Conservation (phyloP, 2,888 invertebrate species). For the Nomada ruficornis region DNA sequence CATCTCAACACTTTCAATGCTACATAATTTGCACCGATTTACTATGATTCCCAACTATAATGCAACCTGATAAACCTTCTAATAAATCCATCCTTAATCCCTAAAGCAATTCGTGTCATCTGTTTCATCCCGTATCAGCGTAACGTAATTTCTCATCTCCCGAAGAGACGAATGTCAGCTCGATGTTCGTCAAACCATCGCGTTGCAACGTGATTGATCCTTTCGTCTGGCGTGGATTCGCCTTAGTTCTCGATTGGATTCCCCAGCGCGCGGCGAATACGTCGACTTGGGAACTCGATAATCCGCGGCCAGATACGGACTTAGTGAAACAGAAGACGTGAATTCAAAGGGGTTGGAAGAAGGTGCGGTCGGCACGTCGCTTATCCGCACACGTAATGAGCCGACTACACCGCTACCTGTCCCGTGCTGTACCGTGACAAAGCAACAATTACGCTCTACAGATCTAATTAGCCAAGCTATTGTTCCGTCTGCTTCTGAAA, state of each 20-base stretch:
- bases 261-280: slow-evolving; percentile 18
- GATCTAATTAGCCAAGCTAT: slow-evolving; percentile 46
- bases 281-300: slow-evolving; percentile 59
- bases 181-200: slow-evolving; percentile 37
- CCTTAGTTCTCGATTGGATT: slow-evolving; percentile 54
- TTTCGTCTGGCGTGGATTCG: slow-evolving; percentile 35
- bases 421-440: slow-evolving; percentile 23
- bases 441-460: slow-evolving; percentile 53
- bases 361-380: slow-evolving; percentile 16
- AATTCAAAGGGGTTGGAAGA: slow-evolving; percentile 45
- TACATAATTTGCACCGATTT: too few relatives aligned
- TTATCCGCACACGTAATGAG: slow-evolving; percentile 42
- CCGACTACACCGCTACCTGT: background rate
- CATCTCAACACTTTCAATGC: too few relatives aligned
- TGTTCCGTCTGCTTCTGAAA: slow-evolving; percentile 28
- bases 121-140: slow-evolving; percentile 14
- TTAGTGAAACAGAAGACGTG: slow-evolving; percentile 43
- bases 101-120: slow-evolving; percentile 13
- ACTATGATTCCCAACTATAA: too few relatives aligned
- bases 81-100: too few relatives aligned
- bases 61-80: too few relatives aligned
- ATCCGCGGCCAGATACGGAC: slow-evolving; percentile 53
- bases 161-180: slow-evolving; percentile 18
- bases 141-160: slow-evolving; percentile 16
- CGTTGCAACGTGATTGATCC: slow-evolving; percentile 35